Percentiles rank a stretch among this genome's conserved stretches.
These are phyloP conservation scores for Tetraneura akinire DNA, from an alignment of 1,140 invertebrate species.

Conservation along the genomic window DNA sequence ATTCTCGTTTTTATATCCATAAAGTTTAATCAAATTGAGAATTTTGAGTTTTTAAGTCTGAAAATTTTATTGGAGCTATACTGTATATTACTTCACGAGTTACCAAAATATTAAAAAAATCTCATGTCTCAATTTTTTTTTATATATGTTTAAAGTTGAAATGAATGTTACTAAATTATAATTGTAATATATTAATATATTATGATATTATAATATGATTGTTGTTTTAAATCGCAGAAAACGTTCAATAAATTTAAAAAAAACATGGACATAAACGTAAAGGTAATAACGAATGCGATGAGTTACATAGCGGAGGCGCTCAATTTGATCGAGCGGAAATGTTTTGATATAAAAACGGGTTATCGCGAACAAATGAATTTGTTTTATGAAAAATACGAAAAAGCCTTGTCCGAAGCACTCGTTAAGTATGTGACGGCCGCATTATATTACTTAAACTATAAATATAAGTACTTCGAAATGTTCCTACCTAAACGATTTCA, in stretches of 20 bases:
- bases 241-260: background rate
- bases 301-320: background rate
- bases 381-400: constrained; percentile 22
- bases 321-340: constrained; percentile 13
- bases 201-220: too few relatives aligned
- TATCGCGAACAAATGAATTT: background rate
- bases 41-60: too few relatives aligned
- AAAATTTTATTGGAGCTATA: too few relatives aligned
- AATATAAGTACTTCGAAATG: background rate
- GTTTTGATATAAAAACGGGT: background rate
- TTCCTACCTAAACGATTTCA: background rate
- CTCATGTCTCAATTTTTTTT: background rate
- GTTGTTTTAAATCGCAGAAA: background rate
- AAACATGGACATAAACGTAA: background rate
- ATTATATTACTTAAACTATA: background rate
- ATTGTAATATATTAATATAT: too few relatives aligned
- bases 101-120: too few relatives aligned
- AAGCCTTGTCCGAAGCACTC: background rate
- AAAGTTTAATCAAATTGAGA: too few relatives aligned
- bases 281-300: background rate
- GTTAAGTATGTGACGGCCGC: background rate
- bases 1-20: too few relatives aligned
- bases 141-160: background rate
- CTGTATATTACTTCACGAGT: too few relatives aligned
- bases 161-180: too few relatives aligned